Base-by-base conservation (phyloP, 2,888 invertebrate species). In the Drosophila percnosoma region DNA sequence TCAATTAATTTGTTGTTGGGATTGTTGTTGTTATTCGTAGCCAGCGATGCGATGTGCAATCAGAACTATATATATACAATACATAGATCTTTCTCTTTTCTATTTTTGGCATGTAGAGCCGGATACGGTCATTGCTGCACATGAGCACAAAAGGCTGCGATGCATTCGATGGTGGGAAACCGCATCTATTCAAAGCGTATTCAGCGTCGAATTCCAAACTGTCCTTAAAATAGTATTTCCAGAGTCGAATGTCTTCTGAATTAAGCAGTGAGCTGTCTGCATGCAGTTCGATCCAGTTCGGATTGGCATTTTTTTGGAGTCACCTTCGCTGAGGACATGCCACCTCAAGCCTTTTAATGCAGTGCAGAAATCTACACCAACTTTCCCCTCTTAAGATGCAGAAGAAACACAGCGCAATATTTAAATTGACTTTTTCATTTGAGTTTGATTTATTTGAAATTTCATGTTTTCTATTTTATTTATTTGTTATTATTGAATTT, bases 1-100 rank as follows among this genome's bases (percentile, higher is more conserved):
- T 62, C 87, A 83, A 82, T 82, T 84, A 74, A 74, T 81, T 81
- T 70, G 63, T 53, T 54, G 42, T 58, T 55, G 58, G 21, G 51
- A 64, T 67, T 74, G 70, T 49, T 69, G 51, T 58, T 73, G 38
- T 40, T 55, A 61, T 67, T 77, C n/a, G 52, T 65, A 65, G 64
- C 33, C 69, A 78, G 36, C 55, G 70, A 65, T 62, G 67, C 78
- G 70, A 74, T 74, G 77, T 78, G 74, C 67, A 78, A 60, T 74
- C 78, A 75, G 78, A 70, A 78, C 34, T 61, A 61, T 42, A 33
- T 29, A 33, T 33, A 11, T 33, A 11, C 33, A 33, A 11, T 33
- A 45, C 51, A 76, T 42, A 60, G 53, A 69, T 64, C 49, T 40
- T 31, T 38, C 7, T 42, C 31, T 40, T n/a, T 31, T 64, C 38